Base-by-base conservation (phyloP, 2,797 vertebrate species). In the Erithacus rubecula region DNA sequence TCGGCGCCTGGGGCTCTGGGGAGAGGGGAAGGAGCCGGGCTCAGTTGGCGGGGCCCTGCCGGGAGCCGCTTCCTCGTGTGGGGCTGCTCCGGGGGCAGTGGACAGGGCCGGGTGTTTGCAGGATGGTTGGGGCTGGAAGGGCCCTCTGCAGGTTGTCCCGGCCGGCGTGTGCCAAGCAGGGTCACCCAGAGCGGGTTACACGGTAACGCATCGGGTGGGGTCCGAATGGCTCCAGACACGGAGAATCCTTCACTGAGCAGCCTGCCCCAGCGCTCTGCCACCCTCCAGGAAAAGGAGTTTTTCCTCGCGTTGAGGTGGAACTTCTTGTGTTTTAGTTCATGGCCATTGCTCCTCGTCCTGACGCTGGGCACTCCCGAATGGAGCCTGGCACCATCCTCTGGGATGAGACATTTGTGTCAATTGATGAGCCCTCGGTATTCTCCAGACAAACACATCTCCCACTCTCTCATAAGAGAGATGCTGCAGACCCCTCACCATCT, bases 161-260 rank as follows among this genome's bases (percentile, higher is more conserved):
- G 9, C 27, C 32, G 15, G 1, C 3, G 26, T 36, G 14, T 15
- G 44, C 47, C 9, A 5, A 51, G 37, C 44, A 56, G n/a, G 17
- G 23, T 11, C 41, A 6, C 20, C 36, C 34, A 4, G 63, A 9
- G 43, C 56, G 5, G 37, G 14, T 46, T 8, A 8, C 29, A 3
- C 36, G 3, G 51, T 4, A 10, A 5, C 10, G 10, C 39, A 2
- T 11, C 6, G 4, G 4, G 4, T 12, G 37, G 17, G 4, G 12
- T 26, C 27, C 4, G n/a, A 13, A 12, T 17, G 24, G 8, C 8
- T 34, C 29, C 58, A 2, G 37, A 4, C 13, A 5, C 20, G 16
- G n/a, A 49, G 5, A 17, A 2, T 5, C n/a, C 14, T 5, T 26
- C 58, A 0, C 12, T 30, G 49, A 12, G 20, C 64, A 26, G 79